These are phyloP conservation scores for Fragum sueziense DNA, from an alignment of 2,888 invertebrate species.

Conservation along the genomic window DNA sequence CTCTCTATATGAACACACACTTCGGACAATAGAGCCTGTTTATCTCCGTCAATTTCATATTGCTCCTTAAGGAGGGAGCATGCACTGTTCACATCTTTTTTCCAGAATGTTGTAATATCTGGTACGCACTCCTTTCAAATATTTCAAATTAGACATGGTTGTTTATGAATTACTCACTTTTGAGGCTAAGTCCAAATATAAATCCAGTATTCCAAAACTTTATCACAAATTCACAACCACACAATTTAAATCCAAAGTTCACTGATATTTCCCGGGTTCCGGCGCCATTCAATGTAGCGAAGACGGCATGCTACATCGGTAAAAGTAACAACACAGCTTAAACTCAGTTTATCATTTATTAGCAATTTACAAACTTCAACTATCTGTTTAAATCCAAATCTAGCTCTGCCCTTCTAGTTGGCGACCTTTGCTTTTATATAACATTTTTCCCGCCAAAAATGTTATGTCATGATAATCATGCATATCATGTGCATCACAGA, in stretches of 20 bases:
- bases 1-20: neutral
- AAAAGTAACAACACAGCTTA: too few relatives aligned
- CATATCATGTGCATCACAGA: too few relatives aligned
- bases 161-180: neutral
- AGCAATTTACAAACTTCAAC: too few relatives aligned
- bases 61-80: neutral
- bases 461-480: too few relatives aligned
- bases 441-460: too few relatives aligned
- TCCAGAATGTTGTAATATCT: neutral
- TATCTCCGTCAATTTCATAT: neutral
- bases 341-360: too few relatives aligned
- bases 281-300: too few relatives aligned
- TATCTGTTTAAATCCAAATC: too few relatives aligned
- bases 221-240: neutral
- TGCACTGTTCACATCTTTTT: neutral
- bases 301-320: too few relatives aligned
- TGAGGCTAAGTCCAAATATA: neutral
- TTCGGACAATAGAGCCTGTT: neutral
- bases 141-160: neutral
- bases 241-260: conserved; percentile 2
- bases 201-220: neutral
- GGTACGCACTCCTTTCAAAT: conserved; percentile 18
- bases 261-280: too few relatives aligned
- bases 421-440: too few relatives aligned
- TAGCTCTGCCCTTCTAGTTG: too few relatives aligned